Conservation (phyloP, 2,113 vertebrate species). For the Spilogale gracilis region DNA sequence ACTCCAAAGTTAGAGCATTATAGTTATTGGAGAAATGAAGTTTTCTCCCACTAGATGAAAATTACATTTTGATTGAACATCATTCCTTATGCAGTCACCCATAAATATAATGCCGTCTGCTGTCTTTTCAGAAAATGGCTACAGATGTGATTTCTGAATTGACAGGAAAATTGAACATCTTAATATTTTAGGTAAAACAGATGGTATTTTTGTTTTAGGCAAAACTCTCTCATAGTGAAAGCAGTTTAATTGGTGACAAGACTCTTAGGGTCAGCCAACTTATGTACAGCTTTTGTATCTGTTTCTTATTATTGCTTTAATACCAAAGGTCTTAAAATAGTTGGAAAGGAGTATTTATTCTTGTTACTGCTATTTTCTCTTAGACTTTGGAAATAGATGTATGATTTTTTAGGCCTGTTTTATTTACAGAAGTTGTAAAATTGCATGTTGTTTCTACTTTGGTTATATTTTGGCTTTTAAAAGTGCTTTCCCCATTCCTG, state of each 20-base stretch:
- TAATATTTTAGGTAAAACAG: conserved; percentile 81
- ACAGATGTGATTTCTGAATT: conserved; percentile 81
- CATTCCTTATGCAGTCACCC: conserved; percentile 81
- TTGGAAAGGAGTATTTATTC: conserved; percentile 46
- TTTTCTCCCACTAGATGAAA: conserved; percentile 76
- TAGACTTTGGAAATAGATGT: neutral
- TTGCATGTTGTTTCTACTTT: neutral
- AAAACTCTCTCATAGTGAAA: conserved; percentile 59
- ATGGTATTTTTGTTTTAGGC: conserved; percentile 79
- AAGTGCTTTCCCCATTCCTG: neutral
- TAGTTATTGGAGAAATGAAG: conserved; percentile 73
- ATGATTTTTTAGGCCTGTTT: conserved; percentile 31
- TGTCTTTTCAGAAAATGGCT: conserved; percentile 79
- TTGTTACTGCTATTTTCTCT: conserved; percentile 37
- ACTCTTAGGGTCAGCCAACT: conserved; percentile 67
- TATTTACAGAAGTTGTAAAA: neutral
- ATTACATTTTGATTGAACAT: conserved; percentile 81
- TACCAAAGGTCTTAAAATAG: conserved; percentile 39
- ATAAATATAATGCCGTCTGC: conserved; percentile 79
- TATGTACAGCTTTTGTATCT: conserved; percentile 24
- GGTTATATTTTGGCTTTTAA: neutral
- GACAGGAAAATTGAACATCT: conserved; percentile 79
- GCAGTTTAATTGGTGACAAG: conserved; percentile 63
- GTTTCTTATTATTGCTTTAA: conserved; percentile 51
- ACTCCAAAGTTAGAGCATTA: conserved; percentile 46